Base-by-base conservation (phyloP, 2,888 invertebrate species). In the Athetis lepigone region DNA sequence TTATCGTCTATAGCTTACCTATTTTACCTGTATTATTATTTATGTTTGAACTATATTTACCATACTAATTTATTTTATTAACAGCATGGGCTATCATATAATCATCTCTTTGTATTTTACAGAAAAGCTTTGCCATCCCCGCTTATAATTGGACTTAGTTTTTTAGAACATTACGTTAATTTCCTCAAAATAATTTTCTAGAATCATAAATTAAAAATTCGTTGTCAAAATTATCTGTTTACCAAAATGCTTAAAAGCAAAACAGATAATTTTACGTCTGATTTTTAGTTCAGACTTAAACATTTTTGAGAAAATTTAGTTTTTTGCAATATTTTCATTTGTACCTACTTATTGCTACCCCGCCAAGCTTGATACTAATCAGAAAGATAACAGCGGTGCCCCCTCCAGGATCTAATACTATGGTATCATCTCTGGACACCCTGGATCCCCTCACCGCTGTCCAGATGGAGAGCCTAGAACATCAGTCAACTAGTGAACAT, bases 401-500 rank as follows among this genome's bases (percentile, higher is more conserved):
- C 88, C 92, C 92, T 90, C 86, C 91, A 95, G 98, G 97, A 75
- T 98, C 98, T 60, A 98, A 97, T 88, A 98, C 98, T 13, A 96
- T 98, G 96, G 97, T 98, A 56, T 98, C 98, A 23, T 97, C 97
- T 18, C 95, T 97, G 75, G 97, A 97, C 82, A 96, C 96, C 21
- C 89, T 97, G 80, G 97, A 97, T 84, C 96, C 96, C 11, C 85
- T 95, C 49, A 95, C 95, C 0, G 89, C 95, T 0, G 92, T 95
- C 4, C 94, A 95, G 69, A 90, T 95, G 88, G 95, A 95, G 81
- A 94, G 94, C 57, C 75, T 94, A 21, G 95, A 94, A 59, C 94
- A 95, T 62, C 93, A 91, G 66, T 92, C 94, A 2, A 91, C 90
- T 1, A 94, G 95, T 62, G 95, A 95, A 77, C 94, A 94, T 51